phyloP scores from a whole-genome alignment of 2,888 invertebrate genomes.

The Bombylius major region DNA sequence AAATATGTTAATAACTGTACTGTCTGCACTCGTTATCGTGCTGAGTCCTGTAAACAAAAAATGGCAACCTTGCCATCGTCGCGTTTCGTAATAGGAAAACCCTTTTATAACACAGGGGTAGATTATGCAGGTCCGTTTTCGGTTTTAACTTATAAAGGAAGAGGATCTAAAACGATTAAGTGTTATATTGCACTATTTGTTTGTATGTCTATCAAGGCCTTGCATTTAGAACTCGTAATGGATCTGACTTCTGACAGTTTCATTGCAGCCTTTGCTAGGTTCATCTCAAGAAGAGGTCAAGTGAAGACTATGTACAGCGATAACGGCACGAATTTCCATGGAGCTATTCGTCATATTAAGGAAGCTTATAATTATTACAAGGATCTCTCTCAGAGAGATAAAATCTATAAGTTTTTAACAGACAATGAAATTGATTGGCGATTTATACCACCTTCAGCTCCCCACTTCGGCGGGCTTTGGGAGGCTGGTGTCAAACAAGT shows the following conservation, averaged over 20 bases:
- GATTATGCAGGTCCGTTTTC: not conserved
- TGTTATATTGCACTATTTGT: not conserved
- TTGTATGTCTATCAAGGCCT: not conserved
- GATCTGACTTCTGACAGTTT: not conserved
- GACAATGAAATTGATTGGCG: not conserved
- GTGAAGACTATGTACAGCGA: not conserved
- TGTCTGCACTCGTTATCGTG: too few species aligned
- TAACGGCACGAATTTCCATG: not conserved
- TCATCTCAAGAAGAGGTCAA: not conserved
- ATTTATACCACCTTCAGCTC: not conserved
- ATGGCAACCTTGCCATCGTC: too few species aligned
- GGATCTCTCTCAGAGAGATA: too few species aligned
- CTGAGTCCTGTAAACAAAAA: too few species aligned
- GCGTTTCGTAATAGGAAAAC: not conserved
- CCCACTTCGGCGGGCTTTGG: not conserved
- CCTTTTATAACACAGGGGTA: not conserved
- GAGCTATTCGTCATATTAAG: not conserved
- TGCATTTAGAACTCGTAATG: not conserved
- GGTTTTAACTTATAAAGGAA: not conserved
- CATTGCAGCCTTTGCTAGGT: not conserved
- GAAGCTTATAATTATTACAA: not conserved
- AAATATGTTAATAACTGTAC: too few species aligned
- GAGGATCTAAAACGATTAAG: not conserved
- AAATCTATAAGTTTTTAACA: too few species aligned
- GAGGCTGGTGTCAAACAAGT: not conserved